Conservation (phyloP, 2,113 vertebrate genomes). For the Corydoras maculifer region DNA sequence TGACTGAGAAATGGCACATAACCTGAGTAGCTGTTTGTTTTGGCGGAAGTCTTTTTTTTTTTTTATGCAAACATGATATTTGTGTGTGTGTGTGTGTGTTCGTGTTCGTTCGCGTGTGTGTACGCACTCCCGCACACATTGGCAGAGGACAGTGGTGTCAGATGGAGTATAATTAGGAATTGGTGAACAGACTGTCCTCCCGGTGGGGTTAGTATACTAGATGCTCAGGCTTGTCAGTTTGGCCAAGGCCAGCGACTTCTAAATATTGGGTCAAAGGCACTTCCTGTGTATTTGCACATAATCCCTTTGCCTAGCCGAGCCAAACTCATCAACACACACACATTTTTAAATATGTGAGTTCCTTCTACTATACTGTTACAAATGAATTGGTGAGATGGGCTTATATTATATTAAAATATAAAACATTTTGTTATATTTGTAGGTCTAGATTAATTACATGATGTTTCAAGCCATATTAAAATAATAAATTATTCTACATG, state of each 20-base stretch:
- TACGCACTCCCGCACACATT: background rate
- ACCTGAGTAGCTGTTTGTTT: background rate
- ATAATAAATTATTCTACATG: slow-evolving; percentile 64
- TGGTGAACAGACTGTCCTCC: slow-evolving; percentile 84
- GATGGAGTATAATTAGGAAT: slow-evolving; percentile 88
- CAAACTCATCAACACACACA: slow-evolving; percentile 27
- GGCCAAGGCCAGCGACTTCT: slow-evolving; percentile 74
- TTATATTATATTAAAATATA: too few relatives aligned
- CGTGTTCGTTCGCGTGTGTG: slow-evolving; percentile 3
- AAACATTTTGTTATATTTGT: too few relatives aligned
- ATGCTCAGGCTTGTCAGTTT: slow-evolving; percentile 47
- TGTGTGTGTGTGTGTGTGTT: background rate
- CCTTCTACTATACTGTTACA: background rate
- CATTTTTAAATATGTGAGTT: background rate
- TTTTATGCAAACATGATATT: slow-evolving; percentile 16
- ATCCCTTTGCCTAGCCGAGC: slow-evolving; percentile 25
- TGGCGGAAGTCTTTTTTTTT: background rate
- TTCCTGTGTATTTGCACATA: slow-evolving; percentile 70
- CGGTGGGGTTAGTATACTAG: slow-evolving; percentile 72
- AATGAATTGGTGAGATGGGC: too few relatives aligned
- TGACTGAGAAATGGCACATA: background rate
- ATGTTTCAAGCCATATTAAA: too few relatives aligned
- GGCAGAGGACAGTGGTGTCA: slow-evolving; percentile 64
- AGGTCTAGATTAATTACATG: too few relatives aligned
- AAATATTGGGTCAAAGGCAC: slow-evolving; percentile 72